Evolutionary conservation across 2,797 vertebrate species (phyloP), one percentile per base, ranked within the genome.

Genomic region (Hippopotamyrus pictus): DNA sequence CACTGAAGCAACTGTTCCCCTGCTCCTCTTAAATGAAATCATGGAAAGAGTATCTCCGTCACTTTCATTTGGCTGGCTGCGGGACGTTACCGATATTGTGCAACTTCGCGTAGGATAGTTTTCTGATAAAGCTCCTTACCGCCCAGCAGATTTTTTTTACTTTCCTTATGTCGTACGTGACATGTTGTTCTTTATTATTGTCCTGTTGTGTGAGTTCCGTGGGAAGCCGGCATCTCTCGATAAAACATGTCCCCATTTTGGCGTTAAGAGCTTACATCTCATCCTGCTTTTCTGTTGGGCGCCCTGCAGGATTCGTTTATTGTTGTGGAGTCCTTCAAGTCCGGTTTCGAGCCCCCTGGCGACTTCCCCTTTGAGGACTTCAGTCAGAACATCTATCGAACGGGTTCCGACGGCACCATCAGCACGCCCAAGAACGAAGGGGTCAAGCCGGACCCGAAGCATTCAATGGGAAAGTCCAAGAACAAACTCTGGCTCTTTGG

Each of bases 401-500:
- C 98, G 1, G 97, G 98, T 89, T 99, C 98, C 84, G 98, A 99
- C 87, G 96, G 97, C 89, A 98, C 98, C 90, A 99, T 99, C 93
- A 98, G 97, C 93, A 97, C 95, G 91, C 97, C 98, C 92, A 97
- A 96, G 93, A 97, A 96, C 5, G 97, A 97, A 89, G 95, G 94
- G 73, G 95, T 93, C 86, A 96, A 97, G 86, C 90, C 96, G 1
- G 99, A 99, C 94, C 95, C 97, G 9, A 99, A 98, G 95, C 97
- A 97, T 91, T 92, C 96, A 0, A 95, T 97, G 48, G 95, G 97
- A 94, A 98, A 97, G 92, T 94, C 98, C 92, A 99, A 99, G 96
- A 99, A 99, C 95, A 99, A 99, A 91, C 96, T 99, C 89, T 99
- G 99, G 99, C 97, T 98, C n/a, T 99, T 99, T 94, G 99, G 99